Base-by-base conservation (phyloP, 2,113 vertebrate genomes). In the Myotis lucifugus region DNA sequence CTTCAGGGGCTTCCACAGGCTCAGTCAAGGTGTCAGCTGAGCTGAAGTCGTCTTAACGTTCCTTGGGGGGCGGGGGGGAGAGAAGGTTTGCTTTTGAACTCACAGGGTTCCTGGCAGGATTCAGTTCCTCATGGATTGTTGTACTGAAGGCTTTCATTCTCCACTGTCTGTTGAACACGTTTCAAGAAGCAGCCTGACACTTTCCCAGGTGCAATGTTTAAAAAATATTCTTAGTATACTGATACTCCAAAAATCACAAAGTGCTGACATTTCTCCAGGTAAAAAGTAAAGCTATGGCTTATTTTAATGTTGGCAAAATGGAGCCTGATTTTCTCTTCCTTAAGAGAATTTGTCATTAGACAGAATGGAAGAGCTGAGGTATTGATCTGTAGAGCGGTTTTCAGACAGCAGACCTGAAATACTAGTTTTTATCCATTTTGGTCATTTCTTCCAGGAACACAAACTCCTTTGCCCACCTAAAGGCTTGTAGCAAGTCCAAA, bases 161-260 rank as follows among this genome's bases (percentile, higher is more conserved):
- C 82, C 52, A 23, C 19, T 72, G 27, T 23, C 12, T 52, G 3
- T 84, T 48, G 27, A 56, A 85, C 17, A 84, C 6, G 10, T 17
- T 82, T 18, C 4, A 50, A 67, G 40, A 86, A 76, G 32, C 27
- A 86, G 54, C 61, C 14, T 50, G 66, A 77, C 42, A 69, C 0
- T 88, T 50, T 48, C 13, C 32, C 46, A 78, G 27, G 37, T 84
- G 54, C 25, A n/a, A 25, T 32, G 27, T 74, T 89, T 77, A 72
- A 91, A 84, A 93, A 85, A 52, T 70, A 67, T 72, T 34, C 32
- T 70, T 90, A 83, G 78, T 89, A 82, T 66, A 25, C 61, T 54
- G 42, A 88, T 46, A 25, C 40, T 64, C 50, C 8, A 61, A 76
- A 76, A 85, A n/a, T 52, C 46, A 56, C 6, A 25, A 6, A 34